Percentiles rank a stretch among this genome's conserved stretches.
Evolutionary conservation across 2,888 invertebrate species (phyloP).

Genomic region (Formica aserva): DNA sequence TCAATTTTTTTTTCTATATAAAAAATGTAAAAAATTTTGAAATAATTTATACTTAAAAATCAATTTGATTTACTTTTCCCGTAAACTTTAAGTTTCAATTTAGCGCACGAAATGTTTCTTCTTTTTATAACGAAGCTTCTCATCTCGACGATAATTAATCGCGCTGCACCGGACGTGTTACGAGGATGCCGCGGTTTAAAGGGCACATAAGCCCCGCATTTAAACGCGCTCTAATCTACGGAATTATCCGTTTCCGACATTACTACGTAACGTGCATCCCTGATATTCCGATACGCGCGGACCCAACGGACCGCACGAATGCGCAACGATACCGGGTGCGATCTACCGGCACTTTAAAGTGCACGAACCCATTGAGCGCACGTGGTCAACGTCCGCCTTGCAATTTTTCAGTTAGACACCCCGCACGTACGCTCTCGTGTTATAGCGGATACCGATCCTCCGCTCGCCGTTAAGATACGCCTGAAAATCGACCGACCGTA

Average conservation of each 20-base stretch:
- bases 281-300: conserved; percentile 57
- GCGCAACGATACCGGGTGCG: conserved; percentile 36
- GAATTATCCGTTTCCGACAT: conserved; percentile 67
- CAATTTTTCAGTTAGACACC: conserved; percentile 21
- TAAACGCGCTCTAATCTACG: conserved; percentile 67
- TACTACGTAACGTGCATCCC: conserved; percentile 53
- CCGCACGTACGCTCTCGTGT: conserved; percentile 32
- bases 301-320: conserved; percentile 7
- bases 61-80: conserved; percentile 2
- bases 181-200: conserved; percentile 60
- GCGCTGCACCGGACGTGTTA: conserved; percentile 55
- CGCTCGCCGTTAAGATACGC: conserved; percentile 61
- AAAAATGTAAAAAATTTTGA: not conserved
- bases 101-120: not conserved
- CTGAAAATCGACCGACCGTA: conserved; percentile 50
- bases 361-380: conserved; percentile 59
- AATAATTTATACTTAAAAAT: not conserved
- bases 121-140: not conserved
- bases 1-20: not conserved
- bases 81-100: not conserved
- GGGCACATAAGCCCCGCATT: conserved; percentile 62
- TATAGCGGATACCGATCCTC: conserved; percentile 57
- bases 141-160: conserved; percentile 40
- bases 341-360: conserved; percentile 61
- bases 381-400: conserved; percentile 57